phyloP scores from a whole-genome alignment of 2,797 vertebrate genomes.

The Sarcoramphus papa region DNA sequence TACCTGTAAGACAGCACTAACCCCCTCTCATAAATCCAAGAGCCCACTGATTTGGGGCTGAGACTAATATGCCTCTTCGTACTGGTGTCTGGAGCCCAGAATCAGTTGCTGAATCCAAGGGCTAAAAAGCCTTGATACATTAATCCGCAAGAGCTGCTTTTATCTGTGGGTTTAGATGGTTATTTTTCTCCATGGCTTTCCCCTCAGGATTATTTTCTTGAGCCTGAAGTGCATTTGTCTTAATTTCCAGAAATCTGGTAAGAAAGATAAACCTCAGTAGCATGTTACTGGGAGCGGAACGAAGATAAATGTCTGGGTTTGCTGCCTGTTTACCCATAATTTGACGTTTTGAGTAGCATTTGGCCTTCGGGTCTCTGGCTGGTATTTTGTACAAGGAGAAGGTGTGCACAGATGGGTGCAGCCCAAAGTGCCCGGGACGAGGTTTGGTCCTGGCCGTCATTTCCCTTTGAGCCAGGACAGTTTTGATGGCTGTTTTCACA shows the following conservation, averaged over 20 bases:
- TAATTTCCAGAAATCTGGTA: constrained; percentile 44
- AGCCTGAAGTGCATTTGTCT: constrained; percentile 56
- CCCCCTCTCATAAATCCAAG: background rate
- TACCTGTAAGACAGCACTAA: background rate
- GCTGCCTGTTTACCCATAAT: background rate
- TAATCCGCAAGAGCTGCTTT: constrained; percentile 42
- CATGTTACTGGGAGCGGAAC: background rate
- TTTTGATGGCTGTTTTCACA: background rate
- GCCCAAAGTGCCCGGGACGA: background rate
- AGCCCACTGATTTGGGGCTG: background rate
- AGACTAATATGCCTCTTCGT: background rate
- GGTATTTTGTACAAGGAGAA: background rate
- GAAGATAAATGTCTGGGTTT: background rate
- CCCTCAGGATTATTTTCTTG: constrained; percentile 61
- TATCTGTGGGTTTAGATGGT: constrained; percentile 35
- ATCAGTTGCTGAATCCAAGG: constrained; percentile 24
- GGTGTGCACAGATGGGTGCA: background rate
- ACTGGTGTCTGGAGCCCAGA: background rate
- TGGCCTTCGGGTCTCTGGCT: background rate
- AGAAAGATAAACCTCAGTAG: constrained; percentile 46
- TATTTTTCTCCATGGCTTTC: constrained; percentile 39
- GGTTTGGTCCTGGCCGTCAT: background rate
- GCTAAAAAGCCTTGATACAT: constrained; percentile 32
- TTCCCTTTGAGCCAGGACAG: background rate
- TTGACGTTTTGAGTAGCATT: background rate